Percentiles rank a stretch among this genome's conserved stretches.
These are phyloP conservation scores for Eremobia ochroleuca DNA, from an alignment of 2,888 invertebrate species.

Conservation along the genomic window DNA sequence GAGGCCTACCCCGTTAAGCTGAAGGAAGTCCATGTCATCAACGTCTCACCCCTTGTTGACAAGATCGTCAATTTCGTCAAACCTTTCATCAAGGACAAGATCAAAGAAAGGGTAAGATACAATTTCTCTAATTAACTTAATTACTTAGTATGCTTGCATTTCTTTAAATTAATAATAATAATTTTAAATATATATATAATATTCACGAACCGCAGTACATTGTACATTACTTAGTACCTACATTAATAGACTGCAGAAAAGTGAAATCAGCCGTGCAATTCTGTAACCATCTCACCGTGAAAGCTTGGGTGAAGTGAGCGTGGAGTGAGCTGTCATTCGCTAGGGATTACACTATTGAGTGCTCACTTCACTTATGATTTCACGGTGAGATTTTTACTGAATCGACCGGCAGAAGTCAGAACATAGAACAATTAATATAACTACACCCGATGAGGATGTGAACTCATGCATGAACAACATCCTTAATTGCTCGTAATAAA, in stretches of 20 bases:
- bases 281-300: too few species aligned
- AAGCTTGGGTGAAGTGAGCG: too few species aligned
- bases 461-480: neutral
- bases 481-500: neutral
- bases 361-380: too few species aligned
- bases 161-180: too few species aligned
- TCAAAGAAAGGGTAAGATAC: constrained; percentile 92
- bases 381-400: too few species aligned
- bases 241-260: neutral
- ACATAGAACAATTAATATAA: neutral
- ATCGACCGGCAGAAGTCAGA: too few species aligned
- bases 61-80: constrained; percentile 96
- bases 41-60: constrained; percentile 95
- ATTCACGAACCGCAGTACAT: too few species aligned
- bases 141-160: neutral
- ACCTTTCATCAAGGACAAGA: constrained; percentile 97
- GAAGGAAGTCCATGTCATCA: constrained; percentile 96
- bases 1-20: constrained; percentile 97
- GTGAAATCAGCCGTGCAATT: too few species aligned
- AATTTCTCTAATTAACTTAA: neutral
- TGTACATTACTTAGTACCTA: too few species aligned
- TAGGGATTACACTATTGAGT: too few species aligned
- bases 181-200: too few species aligned
- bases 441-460: neutral
- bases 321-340: too few species aligned